phyloP scores from a whole-genome alignment of 2,797 vertebrate species.

The Siniperca scherzeri region DNA sequence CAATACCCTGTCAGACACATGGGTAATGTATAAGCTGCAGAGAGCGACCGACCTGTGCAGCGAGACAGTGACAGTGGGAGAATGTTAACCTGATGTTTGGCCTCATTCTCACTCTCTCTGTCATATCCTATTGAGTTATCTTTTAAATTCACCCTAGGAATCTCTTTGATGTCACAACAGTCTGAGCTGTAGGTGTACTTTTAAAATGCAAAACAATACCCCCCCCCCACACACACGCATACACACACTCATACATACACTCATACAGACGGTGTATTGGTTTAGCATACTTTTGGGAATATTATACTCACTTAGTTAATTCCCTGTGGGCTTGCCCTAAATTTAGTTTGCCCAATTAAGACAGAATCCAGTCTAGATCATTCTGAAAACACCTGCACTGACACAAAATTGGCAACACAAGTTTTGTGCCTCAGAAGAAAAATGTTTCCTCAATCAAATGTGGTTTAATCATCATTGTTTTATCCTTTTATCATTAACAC shows the following conservation, averaged over 20 bases:
- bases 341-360: conserved; percentile 41
- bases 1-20: conserved; percentile 52
- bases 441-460: not conserved
- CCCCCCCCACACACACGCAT: not conserved
- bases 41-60: conserved; percentile 47
- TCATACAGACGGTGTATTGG: not conserved
- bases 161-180: conserved; percentile 34
- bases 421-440: not conserved
- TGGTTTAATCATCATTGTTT: not conserved
- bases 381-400: not conserved
- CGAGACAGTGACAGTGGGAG: conserved; percentile 45
- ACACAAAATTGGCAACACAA: not conserved
- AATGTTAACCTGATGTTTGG: conserved; percentile 67
- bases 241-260: not conserved
- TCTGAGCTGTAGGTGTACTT: conserved; percentile 26
- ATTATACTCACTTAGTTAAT: conserved; percentile 19
- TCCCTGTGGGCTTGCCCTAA: conserved; percentile 32
- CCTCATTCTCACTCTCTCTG: conserved; percentile 51
- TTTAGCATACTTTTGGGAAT: conserved; percentile 30
- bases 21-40: conserved; percentile 57
- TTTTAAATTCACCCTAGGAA: conserved; percentile 45
- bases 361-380: not conserved
- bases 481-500: not conserved
- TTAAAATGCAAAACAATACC: conserved; percentile 52
- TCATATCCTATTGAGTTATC: conserved; percentile 23